Evolutionary conservation across 2,113 vertebrate species (phyloP).

Genomic region (Acrocephalus arundinaceus): DNA sequence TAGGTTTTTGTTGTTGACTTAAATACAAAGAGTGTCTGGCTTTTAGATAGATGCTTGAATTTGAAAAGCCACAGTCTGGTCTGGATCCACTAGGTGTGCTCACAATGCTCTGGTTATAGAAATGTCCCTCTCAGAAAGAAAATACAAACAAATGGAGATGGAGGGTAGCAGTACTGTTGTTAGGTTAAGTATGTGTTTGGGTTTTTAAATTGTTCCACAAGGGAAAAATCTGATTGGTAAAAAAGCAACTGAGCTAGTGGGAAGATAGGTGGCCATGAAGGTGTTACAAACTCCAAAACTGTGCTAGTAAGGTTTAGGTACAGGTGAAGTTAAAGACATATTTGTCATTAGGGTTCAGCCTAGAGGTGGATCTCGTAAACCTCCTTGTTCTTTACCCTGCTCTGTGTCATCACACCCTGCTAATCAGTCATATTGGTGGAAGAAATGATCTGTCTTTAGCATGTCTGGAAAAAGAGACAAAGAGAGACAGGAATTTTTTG

Average conservation of each 20-base stretch:
- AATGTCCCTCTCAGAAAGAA: background rate
- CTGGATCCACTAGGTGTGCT: background rate
- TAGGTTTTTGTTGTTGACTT: background rate
- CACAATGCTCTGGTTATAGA: background rate
- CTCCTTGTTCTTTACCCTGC: background rate
- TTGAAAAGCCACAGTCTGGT: background rate
- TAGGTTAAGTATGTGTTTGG: background rate
- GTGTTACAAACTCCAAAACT: background rate
- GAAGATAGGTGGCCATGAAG: background rate
- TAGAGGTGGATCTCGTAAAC: rapidly evolving
- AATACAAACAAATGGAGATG: background rate
- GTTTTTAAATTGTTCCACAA: background rate
- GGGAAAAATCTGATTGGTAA: background rate
- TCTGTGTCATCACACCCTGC: background rate
- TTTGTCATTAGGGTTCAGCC: background rate
- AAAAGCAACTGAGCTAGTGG: background rate
- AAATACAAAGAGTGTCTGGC: background rate
- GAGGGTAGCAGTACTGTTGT: background rate
- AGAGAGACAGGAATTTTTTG: background rate
- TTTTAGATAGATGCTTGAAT: background rate
- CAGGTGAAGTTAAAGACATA: background rate
- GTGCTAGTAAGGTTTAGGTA: background rate
- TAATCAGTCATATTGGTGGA: background rate
- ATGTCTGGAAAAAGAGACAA: background rate
- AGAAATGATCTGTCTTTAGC: background rate